Conservation (phyloP, 2,888 invertebrate genomes). For the Alitta virens region DNA sequence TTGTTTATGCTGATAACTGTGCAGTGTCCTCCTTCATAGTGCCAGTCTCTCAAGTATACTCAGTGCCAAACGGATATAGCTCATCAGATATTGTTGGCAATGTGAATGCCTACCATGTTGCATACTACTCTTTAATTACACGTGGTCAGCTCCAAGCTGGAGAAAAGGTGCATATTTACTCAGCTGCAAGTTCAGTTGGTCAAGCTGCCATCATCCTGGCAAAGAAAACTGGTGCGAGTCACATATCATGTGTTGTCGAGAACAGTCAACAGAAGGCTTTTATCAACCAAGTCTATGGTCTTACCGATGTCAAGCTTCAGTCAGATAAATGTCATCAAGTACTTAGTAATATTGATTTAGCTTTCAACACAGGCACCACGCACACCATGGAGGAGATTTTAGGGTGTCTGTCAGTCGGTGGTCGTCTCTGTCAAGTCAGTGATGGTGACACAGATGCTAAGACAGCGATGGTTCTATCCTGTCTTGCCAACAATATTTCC, state of each 20-base stretch:
- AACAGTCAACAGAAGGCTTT: not conserved
- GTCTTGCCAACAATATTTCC: constrained; percentile 8
- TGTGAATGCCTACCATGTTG: not conserved
- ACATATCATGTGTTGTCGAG: not conserved
- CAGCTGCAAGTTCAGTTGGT: not conserved
- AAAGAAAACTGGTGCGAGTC: not conserved
- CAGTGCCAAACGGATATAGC: not conserved
- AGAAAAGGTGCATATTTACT: not conserved
- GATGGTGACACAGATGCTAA: not conserved
- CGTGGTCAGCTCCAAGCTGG: not conserved
- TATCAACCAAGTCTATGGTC: not conserved
- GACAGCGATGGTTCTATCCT: not conserved
- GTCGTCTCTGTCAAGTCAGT: constrained; percentile 3
- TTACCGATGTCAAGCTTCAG: not conserved
- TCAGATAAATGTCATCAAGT: no score
- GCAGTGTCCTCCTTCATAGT: not conserved
- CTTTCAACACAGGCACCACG: not conserved
- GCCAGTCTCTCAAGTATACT: not conserved
- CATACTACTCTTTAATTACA: not conserved
- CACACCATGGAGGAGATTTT: not conserved
- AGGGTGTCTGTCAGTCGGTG: not conserved
- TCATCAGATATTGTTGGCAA: not conserved
- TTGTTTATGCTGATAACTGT: constrained; percentile 5
- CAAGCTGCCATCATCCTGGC: constrained; percentile 3
- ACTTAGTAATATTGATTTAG: not conserved